Conservation (phyloP, 2,113 vertebrate species). For the Athene cunicularia region DNA sequence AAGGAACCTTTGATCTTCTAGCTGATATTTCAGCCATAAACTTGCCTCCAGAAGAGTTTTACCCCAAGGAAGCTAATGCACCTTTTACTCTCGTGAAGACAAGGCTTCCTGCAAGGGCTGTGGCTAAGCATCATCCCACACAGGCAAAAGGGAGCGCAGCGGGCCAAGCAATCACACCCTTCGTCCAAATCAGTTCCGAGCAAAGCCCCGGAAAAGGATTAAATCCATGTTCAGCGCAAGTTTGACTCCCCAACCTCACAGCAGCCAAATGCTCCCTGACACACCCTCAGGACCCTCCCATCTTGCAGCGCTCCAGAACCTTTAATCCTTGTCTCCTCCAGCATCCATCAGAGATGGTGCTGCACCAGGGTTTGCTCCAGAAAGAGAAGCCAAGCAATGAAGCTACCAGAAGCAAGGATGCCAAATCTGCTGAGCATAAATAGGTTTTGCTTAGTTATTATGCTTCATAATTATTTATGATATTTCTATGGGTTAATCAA, state of each 20-base stretch:
- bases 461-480: conserved; percentile 52
- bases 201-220: background rate
- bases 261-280: background rate
- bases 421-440: background rate
- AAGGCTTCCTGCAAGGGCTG: background rate
- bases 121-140: fast-evolving
- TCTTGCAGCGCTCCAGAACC: background rate
- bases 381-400: background rate
- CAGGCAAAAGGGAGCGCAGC: fast-evolving
- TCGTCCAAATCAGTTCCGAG: background rate
- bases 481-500: conserved; percentile 62
- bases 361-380: background rate
- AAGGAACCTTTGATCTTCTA: conserved; percentile 50
- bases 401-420: background rate
- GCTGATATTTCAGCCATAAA: background rate
- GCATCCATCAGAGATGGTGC: background rate
- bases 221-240: fast-evolving
- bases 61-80: background rate
- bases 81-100: background rate
- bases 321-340: background rate
- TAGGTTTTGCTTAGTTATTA: conserved; percentile 57
- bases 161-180: background rate
- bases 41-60: background rate
- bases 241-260: background rate
- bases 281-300: background rate